Conservation (phyloP, 2,888 invertebrate species). For the Athalia circularis region DNA sequence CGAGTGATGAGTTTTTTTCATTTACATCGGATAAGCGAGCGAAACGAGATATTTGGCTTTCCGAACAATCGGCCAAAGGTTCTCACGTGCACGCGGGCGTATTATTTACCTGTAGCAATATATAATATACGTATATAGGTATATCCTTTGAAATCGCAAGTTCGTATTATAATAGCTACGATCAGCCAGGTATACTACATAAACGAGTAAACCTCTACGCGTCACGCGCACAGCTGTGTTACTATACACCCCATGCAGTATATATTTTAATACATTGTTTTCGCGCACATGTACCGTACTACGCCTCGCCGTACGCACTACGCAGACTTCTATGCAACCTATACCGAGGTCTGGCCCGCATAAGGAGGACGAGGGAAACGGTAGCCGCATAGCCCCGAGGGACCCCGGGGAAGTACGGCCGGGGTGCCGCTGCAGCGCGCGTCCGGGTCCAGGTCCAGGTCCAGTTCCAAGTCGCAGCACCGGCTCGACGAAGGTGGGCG, state of each 20-base stretch:
- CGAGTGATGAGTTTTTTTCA: too few relatives aligned
- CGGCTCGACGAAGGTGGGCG: conserved; percentile 61
- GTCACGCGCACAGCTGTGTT: neutral
- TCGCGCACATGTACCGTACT: conserved; percentile 48
- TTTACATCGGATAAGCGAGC: conserved; percentile 44
- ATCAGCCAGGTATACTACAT: too few relatives aligned
- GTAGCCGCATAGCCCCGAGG: conserved; percentile 21
- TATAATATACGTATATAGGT: conserved; percentile 34
- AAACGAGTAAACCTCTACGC: neutral
- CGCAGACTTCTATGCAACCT: too few relatives aligned
- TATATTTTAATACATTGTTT: conserved; percentile 40
- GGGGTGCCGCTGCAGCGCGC: neutral
- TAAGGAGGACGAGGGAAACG: conserved; percentile 57
- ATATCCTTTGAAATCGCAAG: neutral
- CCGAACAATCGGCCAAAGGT: conserved; percentile 34
- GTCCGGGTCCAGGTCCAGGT: neutral
- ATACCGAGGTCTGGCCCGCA: conserved; percentile 68
- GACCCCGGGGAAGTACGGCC: conserved; percentile 26
- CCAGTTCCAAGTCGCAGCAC: conserved; percentile 29
- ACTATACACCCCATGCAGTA: conserved; percentile 1
- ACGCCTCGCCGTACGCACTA: too few relatives aligned
- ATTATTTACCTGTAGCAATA: conserved; percentile 48
- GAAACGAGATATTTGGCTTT: conserved; percentile 51
- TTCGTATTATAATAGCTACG: neutral
- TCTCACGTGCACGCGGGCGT: conserved; percentile 50